Evolutionary conservation across 2,888 invertebrate genomes (phyloP).

Genomic region (Diarsia brunnea): DNA sequence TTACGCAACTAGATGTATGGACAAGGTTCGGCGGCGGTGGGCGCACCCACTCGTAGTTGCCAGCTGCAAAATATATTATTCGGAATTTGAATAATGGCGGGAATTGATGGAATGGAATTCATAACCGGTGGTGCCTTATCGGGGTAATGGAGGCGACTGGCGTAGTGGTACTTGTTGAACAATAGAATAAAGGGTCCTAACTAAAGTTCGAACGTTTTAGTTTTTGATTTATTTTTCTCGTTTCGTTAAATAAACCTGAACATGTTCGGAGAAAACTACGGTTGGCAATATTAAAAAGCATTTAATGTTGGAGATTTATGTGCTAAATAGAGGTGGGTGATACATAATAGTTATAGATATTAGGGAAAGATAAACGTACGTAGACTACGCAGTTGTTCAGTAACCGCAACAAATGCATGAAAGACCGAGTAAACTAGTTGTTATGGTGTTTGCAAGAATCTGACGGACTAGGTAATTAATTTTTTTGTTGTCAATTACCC

Average conservation of each 20-base stretch:
- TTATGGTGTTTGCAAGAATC: conserved; percentile 17
- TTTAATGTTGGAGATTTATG: not conserved
- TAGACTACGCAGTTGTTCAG: conserved; percentile 10
- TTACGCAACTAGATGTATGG: conserved; percentile 65
- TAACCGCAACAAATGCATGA: conserved; percentile 3
- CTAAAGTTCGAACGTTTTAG: not conserved
- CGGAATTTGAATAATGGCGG: conserved; percentile 68
- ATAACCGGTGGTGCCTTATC: conserved; percentile 55
- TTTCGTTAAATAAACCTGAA: not conserved
- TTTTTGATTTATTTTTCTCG: not conserved
- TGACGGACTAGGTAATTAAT: too few species aligned
- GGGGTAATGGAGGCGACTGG: conserved; percentile 54
- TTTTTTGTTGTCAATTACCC: too few species aligned
- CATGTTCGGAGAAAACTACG: not conserved
- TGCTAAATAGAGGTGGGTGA: not conserved
- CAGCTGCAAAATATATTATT: conserved; percentile 68
- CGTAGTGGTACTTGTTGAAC: not conserved
- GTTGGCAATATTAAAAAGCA: not conserved
- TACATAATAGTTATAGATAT: not conserved
- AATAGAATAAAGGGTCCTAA: conserved; percentile 3
- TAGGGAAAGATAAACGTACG: not conserved
- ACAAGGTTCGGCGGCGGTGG: conserved; percentile 62
- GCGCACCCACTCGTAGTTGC: conserved; percentile 73
- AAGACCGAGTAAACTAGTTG: conserved; percentile 30
- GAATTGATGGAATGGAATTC: conserved; percentile 64